Percentiles rank a stretch among this genome's conserved stretches.
These are phyloP conservation scores for Nemurella pictetii DNA, from an alignment of 2,888 invertebrate genomes.

Conservation along the genomic window DNA sequence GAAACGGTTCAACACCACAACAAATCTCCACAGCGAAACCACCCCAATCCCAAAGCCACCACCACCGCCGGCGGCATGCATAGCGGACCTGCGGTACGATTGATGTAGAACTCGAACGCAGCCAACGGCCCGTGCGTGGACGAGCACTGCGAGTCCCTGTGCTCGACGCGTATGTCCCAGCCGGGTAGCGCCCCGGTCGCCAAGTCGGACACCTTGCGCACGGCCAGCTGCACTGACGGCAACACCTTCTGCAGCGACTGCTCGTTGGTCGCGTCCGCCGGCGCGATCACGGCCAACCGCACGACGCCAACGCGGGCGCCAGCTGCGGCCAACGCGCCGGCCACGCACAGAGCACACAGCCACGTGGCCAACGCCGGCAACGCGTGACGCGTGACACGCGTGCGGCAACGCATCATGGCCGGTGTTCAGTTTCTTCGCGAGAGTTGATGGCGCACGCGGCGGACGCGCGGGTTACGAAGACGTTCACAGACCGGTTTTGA, in stretches of 20 bases:
- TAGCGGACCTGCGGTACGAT: conserved; percentile 62
- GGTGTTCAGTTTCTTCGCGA: background rate
- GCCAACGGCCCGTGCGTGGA: conserved; percentile 76
- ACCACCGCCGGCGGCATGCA: too few relatives aligned
- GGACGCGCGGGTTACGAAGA: too few relatives aligned
- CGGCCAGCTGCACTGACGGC: conserved; percentile 71
- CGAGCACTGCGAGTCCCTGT: conserved; percentile 75
- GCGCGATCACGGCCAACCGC: conserved; percentile 66
- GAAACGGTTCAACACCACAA: too few relatives aligned
- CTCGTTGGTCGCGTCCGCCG: conserved; percentile 61
- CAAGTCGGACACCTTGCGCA: conserved; percentile 61
- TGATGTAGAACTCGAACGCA: conserved; percentile 75
- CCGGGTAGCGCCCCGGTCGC: conserved; percentile 63
- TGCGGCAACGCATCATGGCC: too few relatives aligned
- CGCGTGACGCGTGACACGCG: too few relatives aligned
- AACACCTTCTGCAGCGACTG: conserved; percentile 68
- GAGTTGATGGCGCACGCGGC: background rate
- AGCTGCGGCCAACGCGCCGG: background rate
- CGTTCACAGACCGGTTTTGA: too few relatives aligned
- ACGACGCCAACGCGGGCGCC: conserved; percentile 50
- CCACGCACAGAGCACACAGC: background rate
- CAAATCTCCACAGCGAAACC: too few relatives aligned
- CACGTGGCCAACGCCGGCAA: background rate
- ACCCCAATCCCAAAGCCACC: too few relatives aligned
- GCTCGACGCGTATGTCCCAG: conserved; percentile 69